phyloP scores from a whole-genome alignment of 1,140 invertebrate species.

The Bilobella aurantiaca region DNA sequence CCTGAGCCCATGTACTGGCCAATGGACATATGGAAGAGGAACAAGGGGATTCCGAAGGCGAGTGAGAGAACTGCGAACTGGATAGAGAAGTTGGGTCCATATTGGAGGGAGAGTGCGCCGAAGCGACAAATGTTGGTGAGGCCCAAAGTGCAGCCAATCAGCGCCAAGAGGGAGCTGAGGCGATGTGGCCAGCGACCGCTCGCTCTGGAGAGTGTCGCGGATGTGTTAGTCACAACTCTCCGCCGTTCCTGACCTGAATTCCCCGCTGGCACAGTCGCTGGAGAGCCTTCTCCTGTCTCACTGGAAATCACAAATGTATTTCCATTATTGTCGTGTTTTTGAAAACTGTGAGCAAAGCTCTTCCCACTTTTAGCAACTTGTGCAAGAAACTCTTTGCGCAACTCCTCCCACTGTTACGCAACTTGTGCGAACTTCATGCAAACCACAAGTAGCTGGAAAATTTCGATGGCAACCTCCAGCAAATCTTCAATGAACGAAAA shows the following conservation, averaged over 20 bases:
- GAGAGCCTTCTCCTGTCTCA: neutral
- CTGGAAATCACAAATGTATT: neutral
- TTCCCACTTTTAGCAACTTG: too few relatives aligned
- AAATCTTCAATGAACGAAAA: conserved; percentile 4
- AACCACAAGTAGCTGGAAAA: neutral
- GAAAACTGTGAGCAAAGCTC: too few relatives aligned
- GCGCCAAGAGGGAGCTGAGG: conserved; percentile 65
- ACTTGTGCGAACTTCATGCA: neutral
- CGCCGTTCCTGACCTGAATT: too few relatives aligned
- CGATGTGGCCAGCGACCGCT: conserved; percentile 62
- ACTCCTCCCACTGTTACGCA: neutral
- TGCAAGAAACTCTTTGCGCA: too few relatives aligned
- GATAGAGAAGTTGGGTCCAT: conserved; percentile 77
- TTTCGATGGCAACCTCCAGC: neutral
- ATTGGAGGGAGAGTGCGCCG: conserved; percentile 72
- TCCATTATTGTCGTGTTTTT: too few relatives aligned
- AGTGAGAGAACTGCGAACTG: conserved; percentile 77
- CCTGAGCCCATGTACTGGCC: conserved; percentile 74
- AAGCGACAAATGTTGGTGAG: conserved; percentile 81
- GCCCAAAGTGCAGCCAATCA: conserved; percentile 70
- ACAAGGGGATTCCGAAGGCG: conserved; percentile 70
- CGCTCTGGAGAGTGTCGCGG: neutral
- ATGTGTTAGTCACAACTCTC: too few relatives aligned
- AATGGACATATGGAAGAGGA: conserved; percentile 71
- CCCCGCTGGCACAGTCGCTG: neutral